Percentiles rank a stretch among this genome's conserved stretches.
phyloP scores from a whole-genome alignment of 2,113 vertebrate genomes.

The Vanacampus margaritifer region DNA sequence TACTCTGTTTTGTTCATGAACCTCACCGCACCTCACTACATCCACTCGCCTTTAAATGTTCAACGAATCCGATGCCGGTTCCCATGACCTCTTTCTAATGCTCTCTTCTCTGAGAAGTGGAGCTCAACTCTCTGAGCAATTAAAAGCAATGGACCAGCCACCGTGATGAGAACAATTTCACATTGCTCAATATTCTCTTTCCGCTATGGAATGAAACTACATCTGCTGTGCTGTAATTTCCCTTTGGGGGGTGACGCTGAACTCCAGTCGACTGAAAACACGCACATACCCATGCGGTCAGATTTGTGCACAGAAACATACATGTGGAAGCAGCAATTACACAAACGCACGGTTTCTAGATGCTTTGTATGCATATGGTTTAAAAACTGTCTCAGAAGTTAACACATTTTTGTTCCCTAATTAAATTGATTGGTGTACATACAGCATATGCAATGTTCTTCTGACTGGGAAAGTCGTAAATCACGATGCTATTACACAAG shows the following conservation, averaged over 20 bases:
- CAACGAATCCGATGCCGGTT: constrained; percentile 24
- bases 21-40: not conserved
- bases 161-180: constrained; percentile 56
- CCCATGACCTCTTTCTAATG: constrained; percentile 34
- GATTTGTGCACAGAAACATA: not conserved
- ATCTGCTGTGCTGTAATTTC: constrained; percentile 52
- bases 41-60: constrained; percentile 16
- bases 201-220: constrained; percentile 29
- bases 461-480: not conserved
- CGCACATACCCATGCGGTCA: constrained; percentile 13
- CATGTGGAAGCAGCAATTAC: not conserved
- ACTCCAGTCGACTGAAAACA: constrained; percentile 39
- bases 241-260: constrained; percentile 43
- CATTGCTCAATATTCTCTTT: constrained; percentile 53
- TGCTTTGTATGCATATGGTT: constrained; percentile 2
- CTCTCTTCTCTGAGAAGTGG: constrained; percentile 31
- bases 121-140: constrained; percentile 48
- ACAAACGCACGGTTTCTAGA: not conserved
- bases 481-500: not conserved
- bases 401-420: not conserved
- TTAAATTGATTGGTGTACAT: constrained; percentile 16
- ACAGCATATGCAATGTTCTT: constrained; percentile 19
- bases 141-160: constrained; percentile 52
- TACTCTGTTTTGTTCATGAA: not conserved
- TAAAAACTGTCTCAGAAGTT: not conserved